phyloP scores from a whole-genome alignment of 2,797 vertebrate species.

The Cephalopachus bancanus region DNA sequence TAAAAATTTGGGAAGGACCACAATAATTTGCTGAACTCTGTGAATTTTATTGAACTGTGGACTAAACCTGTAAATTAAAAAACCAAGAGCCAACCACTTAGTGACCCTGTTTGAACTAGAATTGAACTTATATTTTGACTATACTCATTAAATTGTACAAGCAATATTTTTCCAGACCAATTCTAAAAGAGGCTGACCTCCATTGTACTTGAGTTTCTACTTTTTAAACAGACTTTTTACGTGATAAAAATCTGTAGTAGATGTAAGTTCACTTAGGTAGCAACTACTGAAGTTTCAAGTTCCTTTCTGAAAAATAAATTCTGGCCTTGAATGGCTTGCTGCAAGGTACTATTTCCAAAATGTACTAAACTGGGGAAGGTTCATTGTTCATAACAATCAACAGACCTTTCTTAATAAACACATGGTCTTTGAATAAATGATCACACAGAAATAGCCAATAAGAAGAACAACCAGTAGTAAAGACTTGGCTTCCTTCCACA shows the following conservation, averaged over 20 bases:
- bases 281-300: background rate
- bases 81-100: slow-evolving; percentile 28
- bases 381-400: background rate
- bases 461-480: background rate
- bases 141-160: slow-evolving; percentile 42
- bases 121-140: slow-evolving; percentile 44
- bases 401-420: background rate
- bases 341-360: background rate
- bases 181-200: slow-evolving; percentile 4
- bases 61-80: slow-evolving; percentile 44
- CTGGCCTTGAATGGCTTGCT: background rate
- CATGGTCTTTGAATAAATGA: slow-evolving; percentile 4
- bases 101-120: slow-evolving; percentile 54
- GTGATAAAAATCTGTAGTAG: background rate
- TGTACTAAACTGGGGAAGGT: background rate
- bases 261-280: background rate
- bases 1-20: slow-evolving; percentile 32
- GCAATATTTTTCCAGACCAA: slow-evolving; percentile 11
- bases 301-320: slow-evolving; percentile 25
- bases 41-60: slow-evolving; percentile 38
- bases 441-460: background rate
- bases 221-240: background rate
- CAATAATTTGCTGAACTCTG: slow-evolving; percentile 63
- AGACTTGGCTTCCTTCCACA: background rate
- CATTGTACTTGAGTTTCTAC: background rate